Conservation (phyloP, 2,797 vertebrate species). For the Huso huso region DNA sequence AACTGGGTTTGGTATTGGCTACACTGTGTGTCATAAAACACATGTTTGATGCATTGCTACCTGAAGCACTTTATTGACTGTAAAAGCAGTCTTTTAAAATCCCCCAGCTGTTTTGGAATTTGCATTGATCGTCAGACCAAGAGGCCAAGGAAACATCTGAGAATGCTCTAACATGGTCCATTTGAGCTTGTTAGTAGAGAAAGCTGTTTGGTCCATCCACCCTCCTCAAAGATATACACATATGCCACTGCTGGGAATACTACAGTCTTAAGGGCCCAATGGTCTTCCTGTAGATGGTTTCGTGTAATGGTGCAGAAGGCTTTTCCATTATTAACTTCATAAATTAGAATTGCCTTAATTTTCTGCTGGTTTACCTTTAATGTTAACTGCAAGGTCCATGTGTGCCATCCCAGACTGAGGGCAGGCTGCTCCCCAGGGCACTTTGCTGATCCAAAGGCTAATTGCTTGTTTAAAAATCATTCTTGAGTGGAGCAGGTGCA, state of each 20-base stretch:
- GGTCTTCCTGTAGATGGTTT: conserved; percentile 40
- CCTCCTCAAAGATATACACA: too few relatives aligned
- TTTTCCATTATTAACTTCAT: conserved; percentile 23
- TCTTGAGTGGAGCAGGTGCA: conserved; percentile 36
- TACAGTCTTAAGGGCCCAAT: conserved; percentile 36
- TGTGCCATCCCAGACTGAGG: conserved; percentile 14
- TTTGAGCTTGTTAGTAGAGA: conserved; percentile 34
- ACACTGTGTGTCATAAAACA: too few relatives aligned
- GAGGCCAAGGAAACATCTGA: conserved; percentile 6
- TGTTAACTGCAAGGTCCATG: conserved; percentile 26
- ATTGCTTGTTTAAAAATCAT: conserved; percentile 45
- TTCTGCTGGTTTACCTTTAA: conserved; percentile 41
- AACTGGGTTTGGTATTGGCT: too few relatives aligned
- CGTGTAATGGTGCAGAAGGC: conserved; percentile 34
- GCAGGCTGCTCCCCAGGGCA: conserved; percentile 30
- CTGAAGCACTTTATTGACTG: conserved; percentile 45
- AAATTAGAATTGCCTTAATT: conserved; percentile 11
- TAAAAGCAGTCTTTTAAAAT: conserved; percentile 30
- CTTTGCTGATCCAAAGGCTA: conserved; percentile 47
- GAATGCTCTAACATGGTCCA: conserved; percentile 21
- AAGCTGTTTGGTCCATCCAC: conserved; percentile 1
- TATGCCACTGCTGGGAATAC: conserved; percentile 36
- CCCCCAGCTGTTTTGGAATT: not conserved
- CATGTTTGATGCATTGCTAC: conserved; percentile 50
- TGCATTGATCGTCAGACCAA: not conserved